Conservation (phyloP, 2,888 invertebrate genomes). For the Rotaria magnacalcarata region DNA sequence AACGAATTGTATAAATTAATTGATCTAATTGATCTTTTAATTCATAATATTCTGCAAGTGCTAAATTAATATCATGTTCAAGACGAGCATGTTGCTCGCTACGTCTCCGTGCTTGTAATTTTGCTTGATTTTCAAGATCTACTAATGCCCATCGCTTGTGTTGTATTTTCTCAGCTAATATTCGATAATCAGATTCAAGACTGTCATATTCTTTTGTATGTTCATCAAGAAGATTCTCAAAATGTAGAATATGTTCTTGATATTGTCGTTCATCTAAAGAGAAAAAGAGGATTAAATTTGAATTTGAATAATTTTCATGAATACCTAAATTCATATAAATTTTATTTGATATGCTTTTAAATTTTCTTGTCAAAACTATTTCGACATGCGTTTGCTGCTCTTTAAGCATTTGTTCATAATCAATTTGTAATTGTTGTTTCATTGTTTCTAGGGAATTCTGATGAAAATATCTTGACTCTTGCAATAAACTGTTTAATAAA, state of each 20-base stretch:
- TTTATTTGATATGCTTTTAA: neutral
- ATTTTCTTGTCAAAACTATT: neutral
- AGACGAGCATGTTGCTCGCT: neutral
- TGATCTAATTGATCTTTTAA: constrained; percentile 19
- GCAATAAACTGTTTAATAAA: neutral
- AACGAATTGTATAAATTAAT: constrained; percentile 1
- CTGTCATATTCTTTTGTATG: neutral
- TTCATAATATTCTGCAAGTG: neutral
- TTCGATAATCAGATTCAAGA: neutral
- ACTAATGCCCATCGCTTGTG: neutral
- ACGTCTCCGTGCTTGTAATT: neutral
- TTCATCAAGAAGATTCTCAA: neutral
- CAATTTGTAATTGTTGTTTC: constrained; percentile 13
- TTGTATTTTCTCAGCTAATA: neutral
- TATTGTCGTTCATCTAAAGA: neutral
- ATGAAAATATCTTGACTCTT: neutral
- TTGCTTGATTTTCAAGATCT: constrained; percentile 15
- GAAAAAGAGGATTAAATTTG: neutral
- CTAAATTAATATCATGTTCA: neutral
- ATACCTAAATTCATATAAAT: no score
- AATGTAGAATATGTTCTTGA: neutral
- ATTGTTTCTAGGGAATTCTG: constrained; percentile 18
- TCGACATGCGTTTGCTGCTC: constrained; percentile 2
- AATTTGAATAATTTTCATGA: neutral
- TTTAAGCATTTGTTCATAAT: constrained; percentile 28